Evolutionary conservation across 2,113 vertebrate genomes (phyloP).

Genomic region (Pterophyllum scalare): DNA sequence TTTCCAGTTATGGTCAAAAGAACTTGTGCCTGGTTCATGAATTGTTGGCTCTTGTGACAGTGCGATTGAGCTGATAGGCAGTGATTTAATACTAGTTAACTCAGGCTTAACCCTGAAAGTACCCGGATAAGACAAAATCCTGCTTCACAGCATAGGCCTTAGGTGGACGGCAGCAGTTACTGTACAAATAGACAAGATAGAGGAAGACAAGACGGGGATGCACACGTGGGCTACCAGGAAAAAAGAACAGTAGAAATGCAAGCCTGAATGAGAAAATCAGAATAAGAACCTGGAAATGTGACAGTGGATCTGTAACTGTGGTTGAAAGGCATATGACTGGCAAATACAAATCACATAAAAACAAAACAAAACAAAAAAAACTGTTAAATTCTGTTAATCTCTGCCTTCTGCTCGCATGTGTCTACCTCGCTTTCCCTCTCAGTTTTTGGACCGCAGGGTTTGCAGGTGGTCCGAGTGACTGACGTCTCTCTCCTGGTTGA

Average conservation of each 20-base stretch:
- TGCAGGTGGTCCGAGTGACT: conserved; percentile 80
- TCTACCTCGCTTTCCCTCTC: background rate
- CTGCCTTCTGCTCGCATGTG: background rate
- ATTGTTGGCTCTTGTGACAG: background rate
- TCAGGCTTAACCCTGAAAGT: background rate
- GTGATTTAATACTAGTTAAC: background rate
- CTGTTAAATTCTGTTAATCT: background rate
- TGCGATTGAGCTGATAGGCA: background rate
- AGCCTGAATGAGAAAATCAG: background rate
- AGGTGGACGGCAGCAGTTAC: background rate
- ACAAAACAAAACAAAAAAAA: background rate
- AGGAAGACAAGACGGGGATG: background rate
- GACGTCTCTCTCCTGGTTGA: conserved; percentile 85
- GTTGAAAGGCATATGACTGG: background rate
- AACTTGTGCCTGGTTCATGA: background rate
- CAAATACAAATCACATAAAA: background rate
- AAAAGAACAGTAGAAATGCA: background rate
- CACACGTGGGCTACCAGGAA: background rate
- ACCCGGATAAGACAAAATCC: background rate
- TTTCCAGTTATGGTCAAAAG: conserved; percentile 19
- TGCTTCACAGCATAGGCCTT: background rate
- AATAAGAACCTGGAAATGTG: background rate
- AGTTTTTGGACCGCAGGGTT: conserved; percentile 84
- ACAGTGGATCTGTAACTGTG: background rate
- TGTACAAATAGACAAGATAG: background rate